phyloP scores from a whole-genome alignment of 2,113 vertebrate species.

The Dipodomys spectabilis region DNA sequence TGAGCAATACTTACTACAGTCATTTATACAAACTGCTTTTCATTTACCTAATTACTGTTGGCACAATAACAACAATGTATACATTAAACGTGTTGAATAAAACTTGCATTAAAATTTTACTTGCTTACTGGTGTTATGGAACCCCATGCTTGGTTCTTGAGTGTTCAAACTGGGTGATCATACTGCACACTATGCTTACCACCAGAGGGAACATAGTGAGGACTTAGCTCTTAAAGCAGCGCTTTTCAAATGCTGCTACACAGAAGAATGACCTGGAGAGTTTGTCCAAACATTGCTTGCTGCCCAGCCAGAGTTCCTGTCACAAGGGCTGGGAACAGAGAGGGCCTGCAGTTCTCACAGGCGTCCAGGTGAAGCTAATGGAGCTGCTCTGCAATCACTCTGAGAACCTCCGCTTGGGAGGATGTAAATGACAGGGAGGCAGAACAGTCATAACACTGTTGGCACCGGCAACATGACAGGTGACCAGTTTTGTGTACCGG shows the following conservation, averaged over 20 bases:
- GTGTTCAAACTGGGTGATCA: not conserved
- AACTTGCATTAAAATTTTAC: not conserved
- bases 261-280: not conserved
- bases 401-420: not conserved
- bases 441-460: no score
- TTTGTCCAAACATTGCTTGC: not conserved
- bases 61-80: not conserved
- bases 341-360: not conserved
- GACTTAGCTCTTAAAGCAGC: not conserved
- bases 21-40: conserved; percentile 16
- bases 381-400: not conserved
- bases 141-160: not conserved
- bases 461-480: not conserved
- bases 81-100: conserved; percentile 32
- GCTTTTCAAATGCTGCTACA: not conserved
- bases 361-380: not conserved
- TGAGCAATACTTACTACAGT: not conserved
- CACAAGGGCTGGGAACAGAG: not conserved
- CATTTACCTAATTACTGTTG: conserved; percentile 43
- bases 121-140: not conserved
- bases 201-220: not conserved
- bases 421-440: not conserved
- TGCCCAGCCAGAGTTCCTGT: not conserved
- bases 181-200: rapidly evolving
- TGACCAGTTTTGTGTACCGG: not conserved